A percentile compares a stretch with the other conserved stretches of the same genome.
Evolutionary conservation across 2,797 vertebrate species (phyloP).

Genomic region (Otolemur crassicaudatus): DNA sequence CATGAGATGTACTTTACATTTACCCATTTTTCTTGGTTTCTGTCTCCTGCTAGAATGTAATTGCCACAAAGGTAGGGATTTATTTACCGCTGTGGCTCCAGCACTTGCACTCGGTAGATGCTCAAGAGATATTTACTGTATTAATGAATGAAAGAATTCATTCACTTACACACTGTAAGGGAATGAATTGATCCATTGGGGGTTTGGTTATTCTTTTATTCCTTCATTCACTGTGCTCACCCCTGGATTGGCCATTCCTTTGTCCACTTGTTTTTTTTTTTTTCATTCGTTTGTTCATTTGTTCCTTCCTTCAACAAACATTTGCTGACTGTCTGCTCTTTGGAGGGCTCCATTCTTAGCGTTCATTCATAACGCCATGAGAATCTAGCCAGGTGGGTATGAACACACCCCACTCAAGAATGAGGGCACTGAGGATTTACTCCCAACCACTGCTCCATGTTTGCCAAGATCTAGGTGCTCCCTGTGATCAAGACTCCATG

Average conservation of each 20-base stretch:
- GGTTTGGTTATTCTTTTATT: neutral
- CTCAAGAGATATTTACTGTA: neutral
- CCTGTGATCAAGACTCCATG: neutral
- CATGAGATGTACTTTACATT: neutral
- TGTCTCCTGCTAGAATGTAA: neutral
- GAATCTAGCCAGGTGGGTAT: neutral
- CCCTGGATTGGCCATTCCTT: neutral
- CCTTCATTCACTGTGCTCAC: neutral
- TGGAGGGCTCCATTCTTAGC: rapidly evolving
- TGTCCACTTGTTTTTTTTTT: neutral
- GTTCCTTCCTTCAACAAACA: neutral
- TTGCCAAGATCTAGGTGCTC: neutral
- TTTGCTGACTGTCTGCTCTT: neutral
- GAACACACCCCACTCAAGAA: too few species aligned
- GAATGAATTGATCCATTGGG: rapidly evolving
- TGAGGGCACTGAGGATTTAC: neutral
- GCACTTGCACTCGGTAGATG: neutral
- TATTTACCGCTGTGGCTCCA: rapidly evolving
- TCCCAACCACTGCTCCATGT: neutral
- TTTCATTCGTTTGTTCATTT: neutral
- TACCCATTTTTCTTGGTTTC: neutral
- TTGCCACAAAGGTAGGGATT: neutral
- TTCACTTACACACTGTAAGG: neutral
- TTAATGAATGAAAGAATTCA: neutral
- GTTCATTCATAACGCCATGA: neutral